These are phyloP conservation scores for Troides helena DNA, from an alignment of 2,888 invertebrate species.

Conservation along the genomic window DNA sequence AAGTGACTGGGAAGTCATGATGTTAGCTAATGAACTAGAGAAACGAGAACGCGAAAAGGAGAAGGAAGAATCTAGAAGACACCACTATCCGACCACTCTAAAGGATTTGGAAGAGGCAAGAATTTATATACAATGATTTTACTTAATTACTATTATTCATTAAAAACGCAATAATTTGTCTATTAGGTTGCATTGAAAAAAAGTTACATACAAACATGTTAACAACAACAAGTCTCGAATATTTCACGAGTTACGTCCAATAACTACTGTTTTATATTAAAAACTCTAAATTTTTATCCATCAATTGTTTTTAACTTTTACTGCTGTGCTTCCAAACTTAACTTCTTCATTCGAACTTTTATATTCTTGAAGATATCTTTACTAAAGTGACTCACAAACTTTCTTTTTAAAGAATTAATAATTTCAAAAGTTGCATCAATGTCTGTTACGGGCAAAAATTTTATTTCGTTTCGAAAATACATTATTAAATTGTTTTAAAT, in stretches of 20 bases:
- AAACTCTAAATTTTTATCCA: neutral
- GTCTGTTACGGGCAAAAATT: neutral
- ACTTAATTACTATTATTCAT: neutral
- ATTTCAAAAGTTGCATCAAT: neutral
- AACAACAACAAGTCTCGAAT: neutral
- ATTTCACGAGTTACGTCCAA: neutral
- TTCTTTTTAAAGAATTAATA: neutral
- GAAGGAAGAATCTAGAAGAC: constrained; percentile 58
- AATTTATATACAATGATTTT: constrained; percentile 3
- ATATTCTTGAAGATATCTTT: neutral
- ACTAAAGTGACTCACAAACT: neutral
- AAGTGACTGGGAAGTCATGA: constrained; percentile 88
- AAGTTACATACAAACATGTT: neutral
- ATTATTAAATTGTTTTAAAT: no score
- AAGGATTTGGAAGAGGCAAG: constrained; percentile 72
- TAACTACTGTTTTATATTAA: neutral
- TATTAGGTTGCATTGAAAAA: neutral
- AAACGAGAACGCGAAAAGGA: constrained; percentile 74
- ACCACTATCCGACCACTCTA: constrained; percentile 62
- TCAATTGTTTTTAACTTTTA: neutral
- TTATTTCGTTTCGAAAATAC: no score
- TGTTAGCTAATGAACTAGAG: constrained; percentile 87
- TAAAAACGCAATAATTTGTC: neutral
- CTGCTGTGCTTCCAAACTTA: neutral
- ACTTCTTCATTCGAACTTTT: neutral